phyloP scores from a whole-genome alignment of 2,113 vertebrate species.

The Prinia subflava region DNA sequence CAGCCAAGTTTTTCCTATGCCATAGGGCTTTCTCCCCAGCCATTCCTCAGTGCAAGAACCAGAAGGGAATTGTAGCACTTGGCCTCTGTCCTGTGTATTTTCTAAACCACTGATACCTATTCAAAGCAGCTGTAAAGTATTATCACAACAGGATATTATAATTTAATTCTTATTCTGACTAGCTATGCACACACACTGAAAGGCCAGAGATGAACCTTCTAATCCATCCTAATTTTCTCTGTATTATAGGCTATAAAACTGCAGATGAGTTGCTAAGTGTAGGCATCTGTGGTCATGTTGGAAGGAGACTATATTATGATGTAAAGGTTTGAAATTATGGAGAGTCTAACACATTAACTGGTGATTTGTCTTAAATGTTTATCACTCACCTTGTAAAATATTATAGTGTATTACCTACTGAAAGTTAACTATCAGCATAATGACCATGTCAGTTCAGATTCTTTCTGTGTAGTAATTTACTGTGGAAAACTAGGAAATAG shows the following conservation, averaged over 20 bases:
- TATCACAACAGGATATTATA: not conserved
- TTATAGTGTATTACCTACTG: not conserved
- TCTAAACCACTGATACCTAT: not conserved
- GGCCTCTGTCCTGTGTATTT: not conserved
- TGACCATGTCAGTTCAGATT: not conserved
- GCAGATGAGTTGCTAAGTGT: not conserved
- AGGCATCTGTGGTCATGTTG: not conserved
- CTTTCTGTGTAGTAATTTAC: not conserved
- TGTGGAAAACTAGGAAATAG: not conserved
- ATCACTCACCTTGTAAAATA: not conserved
- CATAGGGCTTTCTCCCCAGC: not conserved
- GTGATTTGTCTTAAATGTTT: not conserved
- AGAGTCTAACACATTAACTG: not conserved
- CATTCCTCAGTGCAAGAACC: not conserved
- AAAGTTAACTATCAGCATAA: not conserved
- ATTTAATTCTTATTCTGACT: not conserved
- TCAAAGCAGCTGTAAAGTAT: not conserved
- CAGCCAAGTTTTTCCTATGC: not conserved
- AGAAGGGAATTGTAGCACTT: not conserved
- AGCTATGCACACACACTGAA: not conserved
- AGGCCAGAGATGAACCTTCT: not conserved
- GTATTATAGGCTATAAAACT: not conserved
- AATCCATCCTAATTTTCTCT: not conserved
- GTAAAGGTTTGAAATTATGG: not conserved
- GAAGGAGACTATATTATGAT: not conserved